Base-by-base conservation (phyloP, 53 echinoderm and acorn worm genomes). In the Zoroaster sp. region DNA sequence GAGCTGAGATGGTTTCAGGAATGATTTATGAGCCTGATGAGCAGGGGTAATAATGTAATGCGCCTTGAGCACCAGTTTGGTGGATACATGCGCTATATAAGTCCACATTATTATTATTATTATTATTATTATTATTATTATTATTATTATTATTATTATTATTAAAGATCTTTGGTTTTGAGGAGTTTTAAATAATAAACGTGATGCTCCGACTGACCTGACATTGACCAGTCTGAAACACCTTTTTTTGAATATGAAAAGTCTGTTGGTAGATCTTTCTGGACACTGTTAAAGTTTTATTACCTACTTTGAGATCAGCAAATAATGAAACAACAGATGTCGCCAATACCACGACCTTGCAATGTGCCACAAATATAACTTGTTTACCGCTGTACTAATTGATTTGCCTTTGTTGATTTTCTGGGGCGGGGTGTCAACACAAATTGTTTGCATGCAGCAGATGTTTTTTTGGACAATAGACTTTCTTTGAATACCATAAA, bases 301-400 rank as follows among this genome's bases (percentile, higher is more conserved):
- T 59, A 59, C 63, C 63, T 59, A 59, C 63, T 59, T 28, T 59
- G 8, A 10, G 28, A 59, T 7, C 23, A 23, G 63, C 8, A 28
- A 23, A 25, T 6, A 8, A 0, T 20, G 21, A 18, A 23, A 25
- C 7, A 55, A 59, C 25, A 25, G 28, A 59, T 25, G 45, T 21
- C 28, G 28, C 63, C 39, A 63, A 36, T 21, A 18, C 6, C 8
- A 4, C 40, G 43, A n/a, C 82, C 82, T 82, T 67, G 68, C 15
- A 43, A 31, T 5, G 23, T 67, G 82, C 15, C 11, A 28, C 14
- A 15, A 66, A 41, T 12, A 41, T 5, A 2, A 63, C 40, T 63
- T 80, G 66, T 82, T 67, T 67, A 82, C 67, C 0, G 42, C 45
- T 30, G 43, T 42, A 11, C 28, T 18, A 42, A 82, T 82, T 82